These are phyloP conservation scores for Drosophila lacteicornis DNA, from an alignment of 1,140 invertebrate species.

Conservation along the genomic window DNA sequence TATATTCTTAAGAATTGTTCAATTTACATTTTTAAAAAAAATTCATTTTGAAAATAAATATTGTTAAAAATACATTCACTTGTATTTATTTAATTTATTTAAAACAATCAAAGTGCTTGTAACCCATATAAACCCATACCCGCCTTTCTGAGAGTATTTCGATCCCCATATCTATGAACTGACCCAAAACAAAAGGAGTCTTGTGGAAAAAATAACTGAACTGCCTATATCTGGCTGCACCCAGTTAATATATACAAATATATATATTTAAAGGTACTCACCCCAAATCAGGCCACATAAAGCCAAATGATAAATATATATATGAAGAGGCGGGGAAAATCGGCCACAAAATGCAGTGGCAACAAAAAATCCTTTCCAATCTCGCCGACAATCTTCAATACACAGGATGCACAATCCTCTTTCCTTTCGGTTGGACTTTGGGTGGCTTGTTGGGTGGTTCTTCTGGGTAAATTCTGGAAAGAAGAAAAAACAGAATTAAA, in stretches of 20 bases:
- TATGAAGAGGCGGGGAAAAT: constrained; percentile 5
- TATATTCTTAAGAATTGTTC: too few species aligned
- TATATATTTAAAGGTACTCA: constrained; percentile 39
- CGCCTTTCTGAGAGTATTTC: not conserved
- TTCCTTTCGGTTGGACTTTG: constrained; percentile 4
- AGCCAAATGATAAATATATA: constrained; percentile 41
- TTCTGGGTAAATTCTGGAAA: constrained; percentile 11
- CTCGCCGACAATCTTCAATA: constrained; percentile 6
- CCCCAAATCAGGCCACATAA: constrained; percentile 67
- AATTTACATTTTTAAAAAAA: too few species aligned
- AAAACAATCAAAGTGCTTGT: not conserved
- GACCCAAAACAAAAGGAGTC: not conserved
- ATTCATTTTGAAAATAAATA: too few species aligned
- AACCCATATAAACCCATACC: not conserved
- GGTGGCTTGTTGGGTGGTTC: not conserved
- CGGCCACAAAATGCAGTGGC: constrained; percentile 21
- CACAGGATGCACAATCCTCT: constrained; percentile 24
- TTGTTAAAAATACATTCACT: too few species aligned
- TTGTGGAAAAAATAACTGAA: not conserved
- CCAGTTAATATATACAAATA: not conserved
- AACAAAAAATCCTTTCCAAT: constrained; percentile 30
- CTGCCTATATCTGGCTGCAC: not conserved
- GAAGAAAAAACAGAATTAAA: not conserved
- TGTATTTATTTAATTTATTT: not conserved
- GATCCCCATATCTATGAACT: not conserved